Conservation (phyloP, 1,140 invertebrate species). For the Pachyrhynchus sulphureomaculatus region DNA sequence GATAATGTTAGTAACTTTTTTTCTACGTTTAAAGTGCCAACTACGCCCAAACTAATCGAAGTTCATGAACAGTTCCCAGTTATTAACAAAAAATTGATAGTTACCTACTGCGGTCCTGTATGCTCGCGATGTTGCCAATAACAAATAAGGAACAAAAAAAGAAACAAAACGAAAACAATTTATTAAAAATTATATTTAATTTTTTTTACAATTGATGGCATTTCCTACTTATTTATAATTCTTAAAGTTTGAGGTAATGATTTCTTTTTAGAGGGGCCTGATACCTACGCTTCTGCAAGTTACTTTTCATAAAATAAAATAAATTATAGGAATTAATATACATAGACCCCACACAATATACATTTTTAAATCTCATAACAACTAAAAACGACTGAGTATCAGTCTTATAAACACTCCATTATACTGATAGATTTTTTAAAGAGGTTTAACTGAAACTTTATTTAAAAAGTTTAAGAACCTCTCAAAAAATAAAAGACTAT, state of each 20-base stretch:
- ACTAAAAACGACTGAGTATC: conserved; percentile 6
- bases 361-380: background rate
- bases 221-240: background rate
- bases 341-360: conserved; percentile 1
- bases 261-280: background rate
- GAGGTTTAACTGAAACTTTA: conserved; percentile 2
- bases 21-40: too few relatives aligned
- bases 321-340: too few relatives aligned
- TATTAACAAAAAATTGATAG: too few relatives aligned
- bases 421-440: background rate
- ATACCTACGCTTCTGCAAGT: background rate
- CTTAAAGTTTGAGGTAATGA: background rate
- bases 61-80: too few relatives aligned
- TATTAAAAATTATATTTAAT: background rate
- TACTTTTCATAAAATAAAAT: too few relatives aligned
- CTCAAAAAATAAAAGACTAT: too few relatives aligned
- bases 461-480: background rate
- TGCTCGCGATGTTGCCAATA: background rate
- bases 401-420: background rate
- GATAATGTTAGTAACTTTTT: too few relatives aligned
- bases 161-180: background rate
- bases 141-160: background rate
- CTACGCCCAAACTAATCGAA: too few relatives aligned
- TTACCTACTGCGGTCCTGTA: too few relatives aligned
- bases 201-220: conserved; percentile 1